These are phyloP conservation scores for Plestiodon gilberti DNA, from an alignment of 2,113 vertebrate species.

Conservation along the genomic window DNA sequence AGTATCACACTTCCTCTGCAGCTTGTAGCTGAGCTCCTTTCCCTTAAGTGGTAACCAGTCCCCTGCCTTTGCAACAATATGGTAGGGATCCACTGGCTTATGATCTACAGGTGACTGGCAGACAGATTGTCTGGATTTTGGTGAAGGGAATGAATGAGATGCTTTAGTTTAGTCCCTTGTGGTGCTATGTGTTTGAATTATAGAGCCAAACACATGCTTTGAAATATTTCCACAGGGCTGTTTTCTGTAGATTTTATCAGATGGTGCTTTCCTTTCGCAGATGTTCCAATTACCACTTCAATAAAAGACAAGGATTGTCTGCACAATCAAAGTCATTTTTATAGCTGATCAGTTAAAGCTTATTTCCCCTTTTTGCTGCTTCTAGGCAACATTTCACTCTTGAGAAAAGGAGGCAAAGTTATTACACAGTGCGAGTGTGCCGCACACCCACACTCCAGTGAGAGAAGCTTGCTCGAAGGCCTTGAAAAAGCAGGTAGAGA, in stretches of 20 bases:
- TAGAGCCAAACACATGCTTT: neutral
- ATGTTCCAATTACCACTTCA: neutral
- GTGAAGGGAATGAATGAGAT: neutral
- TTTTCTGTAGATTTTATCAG: neutral
- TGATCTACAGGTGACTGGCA: no score
- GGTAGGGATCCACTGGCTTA: no score
- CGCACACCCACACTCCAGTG: neutral
- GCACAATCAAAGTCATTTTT: conserved; percentile 18
- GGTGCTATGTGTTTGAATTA: neutral
- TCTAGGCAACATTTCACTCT: conserved; percentile 39
- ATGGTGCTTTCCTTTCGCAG: neutral
- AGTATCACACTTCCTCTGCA: no score
- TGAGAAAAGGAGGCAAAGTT: conserved; percentile 19
- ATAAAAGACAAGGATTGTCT: conserved; percentile 8
- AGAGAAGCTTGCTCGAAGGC: neutral
- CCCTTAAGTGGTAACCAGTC: no score
- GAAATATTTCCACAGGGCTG: neutral
- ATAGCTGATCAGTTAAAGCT: conserved; percentile 15
- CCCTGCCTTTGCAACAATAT: no score
- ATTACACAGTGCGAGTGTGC: conserved; percentile 12
- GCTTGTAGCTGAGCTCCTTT: no score
- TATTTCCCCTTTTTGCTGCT: conserved; percentile 32
- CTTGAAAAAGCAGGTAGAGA: conserved; percentile 8
- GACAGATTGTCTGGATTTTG: no score
- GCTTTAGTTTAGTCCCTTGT: neutral